Evolutionary conservation across 2,113 vertebrate genomes (phyloP).

Genomic region (Odobenus rosmarus): DNA sequence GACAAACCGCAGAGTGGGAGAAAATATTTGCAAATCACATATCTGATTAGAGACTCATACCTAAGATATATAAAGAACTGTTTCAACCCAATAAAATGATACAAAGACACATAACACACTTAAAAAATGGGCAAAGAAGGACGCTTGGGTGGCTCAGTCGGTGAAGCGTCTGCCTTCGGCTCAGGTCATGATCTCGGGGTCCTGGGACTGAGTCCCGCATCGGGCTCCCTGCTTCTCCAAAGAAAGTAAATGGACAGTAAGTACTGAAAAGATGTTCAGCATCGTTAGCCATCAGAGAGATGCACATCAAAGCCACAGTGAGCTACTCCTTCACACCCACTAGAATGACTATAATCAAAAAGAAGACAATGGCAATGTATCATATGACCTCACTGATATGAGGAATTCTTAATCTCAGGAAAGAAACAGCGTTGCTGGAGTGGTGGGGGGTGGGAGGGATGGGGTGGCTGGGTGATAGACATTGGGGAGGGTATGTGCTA

Average conservation of each 20-base stretch:
- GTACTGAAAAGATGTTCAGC: not conserved
- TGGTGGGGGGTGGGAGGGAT: too few relatives aligned
- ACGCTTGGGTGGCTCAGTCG: not conserved
- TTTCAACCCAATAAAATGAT: not conserved
- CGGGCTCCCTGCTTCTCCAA: not conserved
- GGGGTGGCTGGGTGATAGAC: too few relatives aligned
- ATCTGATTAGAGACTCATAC: not conserved
- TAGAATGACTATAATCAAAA: not conserved
- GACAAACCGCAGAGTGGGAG: not conserved
- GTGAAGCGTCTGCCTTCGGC: too few relatives aligned
- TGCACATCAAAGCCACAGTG: not conserved
- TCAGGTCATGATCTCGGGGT: not conserved
- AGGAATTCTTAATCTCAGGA: too few relatives aligned
- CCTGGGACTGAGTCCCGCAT: not conserved
- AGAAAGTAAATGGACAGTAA: not conserved
- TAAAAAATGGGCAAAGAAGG: not conserved
- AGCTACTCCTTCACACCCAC: not conserved
- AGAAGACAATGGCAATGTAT: not conserved
- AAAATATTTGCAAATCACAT: not conserved
- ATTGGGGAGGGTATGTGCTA: too few relatives aligned
- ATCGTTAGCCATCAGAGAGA: not conserved
- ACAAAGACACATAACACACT: not conserved
- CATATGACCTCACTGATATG: too few relatives aligned
- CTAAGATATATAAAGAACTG: not conserved
- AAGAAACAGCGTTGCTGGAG: too few relatives aligned